Evolutionary conservation across 2,797 vertebrate species (phyloP), one percentile per base, ranked within the genome.

Genomic region (Periophthalmus magnuspinnatus): DNA sequence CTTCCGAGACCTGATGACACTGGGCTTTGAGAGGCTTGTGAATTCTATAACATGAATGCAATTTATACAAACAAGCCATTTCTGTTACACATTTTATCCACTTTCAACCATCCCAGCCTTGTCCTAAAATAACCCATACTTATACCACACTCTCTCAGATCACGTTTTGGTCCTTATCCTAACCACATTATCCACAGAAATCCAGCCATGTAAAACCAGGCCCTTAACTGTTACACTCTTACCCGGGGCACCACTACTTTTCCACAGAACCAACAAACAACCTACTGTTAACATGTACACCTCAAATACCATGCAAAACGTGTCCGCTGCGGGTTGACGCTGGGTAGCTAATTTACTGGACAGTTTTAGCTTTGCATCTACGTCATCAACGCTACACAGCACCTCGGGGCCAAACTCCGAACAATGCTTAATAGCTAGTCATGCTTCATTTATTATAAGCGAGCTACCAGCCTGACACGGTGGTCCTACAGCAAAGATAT

Each of bases 401-500:
- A 34, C 45, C 69, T 78, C 69, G 59, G 16, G 81, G 77, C 66
- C 59, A 22, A 60, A 77, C 84, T 80, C 68, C 73, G 85, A 88
- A 86, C 75, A 82, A 67, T 71, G 65, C 83, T 84, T 83, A 79
- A 79, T 70, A 81, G 74, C 72, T 34, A 77, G 80, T 85, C 81
- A 83, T 78, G 83, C 81, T 79, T 86, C 83, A 87, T 86, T 84
- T 75, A 1, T 3, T 14, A 75, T 2, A 17, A 72, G 64, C 50
- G 58, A 60, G 61, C 79, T 81, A 19, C 0, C 28, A 81, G 73
- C 81, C 77, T 77, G 74, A 80, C 81, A 78, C 57, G 86, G 86
- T 86, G 86, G 86, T 86, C 84, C 64, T 45, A 5, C 38, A 72
- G 32, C 68, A 34, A 47, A 32, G 64, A 45, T 69, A 64, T 56